Evolutionary conservation across 2,113 vertebrate species (phyloP).

Genomic region (Gracilinanus agilis): DNA sequence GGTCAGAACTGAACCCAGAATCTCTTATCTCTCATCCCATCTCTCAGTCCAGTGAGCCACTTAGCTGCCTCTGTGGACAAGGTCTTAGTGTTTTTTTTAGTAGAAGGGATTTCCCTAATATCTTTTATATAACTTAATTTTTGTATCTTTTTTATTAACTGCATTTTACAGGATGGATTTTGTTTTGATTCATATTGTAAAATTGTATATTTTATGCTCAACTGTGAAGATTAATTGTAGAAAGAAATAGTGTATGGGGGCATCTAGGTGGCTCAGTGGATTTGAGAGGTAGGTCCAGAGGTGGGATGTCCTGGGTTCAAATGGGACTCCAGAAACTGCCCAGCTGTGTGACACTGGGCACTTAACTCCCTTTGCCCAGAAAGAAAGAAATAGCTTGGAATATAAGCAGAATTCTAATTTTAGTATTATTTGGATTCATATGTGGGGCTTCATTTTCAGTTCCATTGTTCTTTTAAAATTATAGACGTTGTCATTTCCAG

Average conservation of each 20-base stretch:
- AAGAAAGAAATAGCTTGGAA: too few species aligned
- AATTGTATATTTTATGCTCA: neutral
- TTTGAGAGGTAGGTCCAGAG: too few species aligned
- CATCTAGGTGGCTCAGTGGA: too few species aligned
- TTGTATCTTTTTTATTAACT: neutral
- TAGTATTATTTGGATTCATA: neutral
- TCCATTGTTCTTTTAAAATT: neutral
- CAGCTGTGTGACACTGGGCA: too few species aligned
- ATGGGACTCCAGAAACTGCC: too few species aligned
- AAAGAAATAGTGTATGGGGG: neutral
- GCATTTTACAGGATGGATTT: too few species aligned
- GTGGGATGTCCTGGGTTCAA: too few species aligned
- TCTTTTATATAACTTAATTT: neutral
- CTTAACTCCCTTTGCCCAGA: too few species aligned
- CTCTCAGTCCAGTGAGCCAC: neutral
- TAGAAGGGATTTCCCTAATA: neutral
- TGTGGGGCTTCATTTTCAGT: neutral
- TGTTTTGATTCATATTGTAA: neutral
- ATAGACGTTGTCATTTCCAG: neutral
- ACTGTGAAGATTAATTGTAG: neutral
- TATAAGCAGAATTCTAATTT: neutral
- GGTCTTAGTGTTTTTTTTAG: neutral
- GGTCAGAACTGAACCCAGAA: neutral
- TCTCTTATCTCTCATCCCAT: too few species aligned
- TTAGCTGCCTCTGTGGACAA: neutral